phyloP scores from a whole-genome alignment of 2,888 invertebrate species.

The Bhutanitis thaidina region DNA sequence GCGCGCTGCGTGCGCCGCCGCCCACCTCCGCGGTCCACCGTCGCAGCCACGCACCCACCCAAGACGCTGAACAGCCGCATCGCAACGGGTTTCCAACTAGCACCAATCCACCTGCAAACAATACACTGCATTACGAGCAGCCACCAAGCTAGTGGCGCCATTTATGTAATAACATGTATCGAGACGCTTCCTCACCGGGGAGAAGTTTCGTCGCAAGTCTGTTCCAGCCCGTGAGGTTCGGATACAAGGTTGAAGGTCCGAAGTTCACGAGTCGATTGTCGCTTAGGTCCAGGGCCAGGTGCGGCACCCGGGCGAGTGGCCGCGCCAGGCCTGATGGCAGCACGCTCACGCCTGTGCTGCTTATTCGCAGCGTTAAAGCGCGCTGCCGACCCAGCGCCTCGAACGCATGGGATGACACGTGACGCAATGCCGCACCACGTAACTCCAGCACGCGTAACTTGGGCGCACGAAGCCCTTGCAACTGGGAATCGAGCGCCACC shows the following conservation, averaged over 20 bases:
- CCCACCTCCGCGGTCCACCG: constrained; percentile 91
- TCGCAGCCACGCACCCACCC: constrained; percentile 92
- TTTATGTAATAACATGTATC: no score
- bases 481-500: constrained; percentile 82
- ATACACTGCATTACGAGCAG: neutral
- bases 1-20: constrained; percentile 74
- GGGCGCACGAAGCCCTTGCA: constrained; percentile 84
- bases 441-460: constrained; percentile 87
- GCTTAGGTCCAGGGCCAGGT: constrained; percentile 87
- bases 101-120: constrained; percentile 81
- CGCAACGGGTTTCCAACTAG: constrained; percentile 88
- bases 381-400: constrained; percentile 84
- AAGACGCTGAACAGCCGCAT: constrained; percentile 91
- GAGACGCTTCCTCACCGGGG: constrained; percentile 83
- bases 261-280: constrained; percentile 86
- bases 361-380: constrained; percentile 84
- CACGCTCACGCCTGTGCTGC: constrained; percentile 84
- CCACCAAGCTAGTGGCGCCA: no score
- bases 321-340: constrained; percentile 86
- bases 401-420: constrained; percentile 85
- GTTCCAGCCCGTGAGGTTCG: constrained; percentile 89
- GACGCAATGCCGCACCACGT: constrained; percentile 84
- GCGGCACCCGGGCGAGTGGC: constrained; percentile 84
- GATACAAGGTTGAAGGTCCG: constrained; percentile 87
- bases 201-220: constrained; percentile 89